These are phyloP conservation scores for Metellina segmentata DNA, from an alignment of 2,888 invertebrate species.

Conservation along the genomic window DNA sequence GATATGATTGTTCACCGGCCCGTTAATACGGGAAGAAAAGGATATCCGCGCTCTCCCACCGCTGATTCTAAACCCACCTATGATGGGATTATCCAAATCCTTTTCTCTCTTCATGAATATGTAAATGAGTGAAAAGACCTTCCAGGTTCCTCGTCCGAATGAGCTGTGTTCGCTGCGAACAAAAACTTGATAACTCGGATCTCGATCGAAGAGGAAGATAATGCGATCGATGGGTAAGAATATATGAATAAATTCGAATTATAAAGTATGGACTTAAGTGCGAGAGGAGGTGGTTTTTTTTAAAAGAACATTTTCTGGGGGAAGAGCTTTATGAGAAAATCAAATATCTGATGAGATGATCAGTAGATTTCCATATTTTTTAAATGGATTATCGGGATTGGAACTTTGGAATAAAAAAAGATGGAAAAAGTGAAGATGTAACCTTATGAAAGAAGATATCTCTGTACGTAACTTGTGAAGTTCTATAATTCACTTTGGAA, in stretches of 20 bases:
- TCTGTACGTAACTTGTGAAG: conserved; percentile 27
- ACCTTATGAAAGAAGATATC: conserved; percentile 20
- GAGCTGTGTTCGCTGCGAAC: conserved; percentile 8
- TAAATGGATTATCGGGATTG: conserved; percentile 22
- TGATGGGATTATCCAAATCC: conserved; percentile 65
- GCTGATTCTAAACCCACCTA: conserved; percentile 16
- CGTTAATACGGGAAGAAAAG: conserved; percentile 38
- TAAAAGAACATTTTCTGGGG: background rate
- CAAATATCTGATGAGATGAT: conserved; percentile 56
- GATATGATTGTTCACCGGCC: conserved; percentile 60
- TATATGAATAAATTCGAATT: conserved; percentile 69
- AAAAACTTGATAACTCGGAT: conserved; percentile 61
- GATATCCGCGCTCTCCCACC: conserved; percentile 7
- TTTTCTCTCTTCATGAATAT: conserved; percentile 61
- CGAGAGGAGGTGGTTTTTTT: conserved; percentile 12
- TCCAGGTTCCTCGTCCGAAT: background rate
- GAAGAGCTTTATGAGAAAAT: conserved; percentile 39
- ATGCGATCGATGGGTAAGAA: conserved; percentile 59
- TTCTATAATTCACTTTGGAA: conserved; percentile 47
- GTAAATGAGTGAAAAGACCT: conserved; percentile 57
- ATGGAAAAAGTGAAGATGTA: background rate
- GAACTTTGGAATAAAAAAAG: conserved; percentile 2
- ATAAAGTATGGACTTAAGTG: conserved; percentile 37
- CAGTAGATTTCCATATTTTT: conserved; percentile 50
- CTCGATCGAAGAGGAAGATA: conserved; percentile 46